Conservation (phyloP, 2,113 vertebrate species). For the Atractosteus spatula region DNA sequence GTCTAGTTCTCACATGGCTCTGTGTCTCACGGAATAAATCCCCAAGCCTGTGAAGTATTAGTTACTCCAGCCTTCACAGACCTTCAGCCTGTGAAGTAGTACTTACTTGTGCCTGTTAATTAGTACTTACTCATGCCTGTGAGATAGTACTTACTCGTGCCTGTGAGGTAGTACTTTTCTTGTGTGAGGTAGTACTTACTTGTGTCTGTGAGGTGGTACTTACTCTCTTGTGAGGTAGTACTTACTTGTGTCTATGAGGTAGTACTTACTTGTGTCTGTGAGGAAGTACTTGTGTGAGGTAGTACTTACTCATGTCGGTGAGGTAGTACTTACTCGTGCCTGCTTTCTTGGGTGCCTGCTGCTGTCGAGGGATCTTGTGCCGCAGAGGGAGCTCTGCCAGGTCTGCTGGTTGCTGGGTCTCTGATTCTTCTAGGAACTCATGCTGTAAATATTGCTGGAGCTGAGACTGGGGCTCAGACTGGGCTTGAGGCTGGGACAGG, state of each 20-base stretch:
- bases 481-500: neutral
- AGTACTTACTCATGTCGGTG: neutral
- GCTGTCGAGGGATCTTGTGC: constrained; percentile 40
- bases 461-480: neutral
- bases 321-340: constrained; percentile 49
- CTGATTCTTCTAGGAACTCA: neutral
- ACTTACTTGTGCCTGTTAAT: too few species aligned
- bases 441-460: neutral
- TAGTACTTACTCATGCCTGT: too few species aligned
- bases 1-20: too few species aligned
- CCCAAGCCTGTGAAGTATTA: too few species aligned
- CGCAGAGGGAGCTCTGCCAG: constrained; percentile 20
- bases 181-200: constrained; percentile 30
- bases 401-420: neutral
- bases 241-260: too few species aligned
- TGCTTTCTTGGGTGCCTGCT: constrained; percentile 9
- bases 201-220: constrained; percentile 34
- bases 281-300: too few species aligned
- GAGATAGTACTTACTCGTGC: too few species aligned
- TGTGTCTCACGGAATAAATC: too few species aligned
- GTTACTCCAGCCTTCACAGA: too few species aligned
- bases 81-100: too few species aligned
- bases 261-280: too few species aligned
- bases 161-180: constrained; percentile 22
- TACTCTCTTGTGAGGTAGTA: too few species aligned